Base-by-base conservation (phyloP, 2,113 vertebrate species). In the Aphyosemion australe region DNA sequence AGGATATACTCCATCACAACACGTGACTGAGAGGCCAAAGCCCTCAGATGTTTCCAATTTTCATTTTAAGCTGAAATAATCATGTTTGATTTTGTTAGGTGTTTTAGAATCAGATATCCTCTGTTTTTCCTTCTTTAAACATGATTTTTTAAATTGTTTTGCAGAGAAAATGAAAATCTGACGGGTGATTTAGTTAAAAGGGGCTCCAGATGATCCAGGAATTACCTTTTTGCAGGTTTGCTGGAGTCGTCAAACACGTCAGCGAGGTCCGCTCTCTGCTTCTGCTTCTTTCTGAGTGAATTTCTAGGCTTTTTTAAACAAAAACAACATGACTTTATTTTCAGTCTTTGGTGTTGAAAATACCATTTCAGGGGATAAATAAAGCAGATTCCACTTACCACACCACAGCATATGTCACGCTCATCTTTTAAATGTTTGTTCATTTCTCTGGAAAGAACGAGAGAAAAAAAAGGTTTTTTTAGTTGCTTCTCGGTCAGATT, bases 371-470 rank as follows among this genome's bases (percentile, higher is more conserved):
- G 15, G 12, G 3, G 14, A 41, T 6, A 41, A 19, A 19, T 15
- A 18, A 18, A 11, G 11, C 8, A 47, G 13, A 4, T 11, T 32
- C 13, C 5, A 85, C 89, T 86, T 74, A 93, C 93, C 21, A 88
- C 72, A 32, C 94, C 72, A 34, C 92, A 91, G 84, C 79, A 81
- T 45, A 95, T 88, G 79, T 99, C 95, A 48, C 78, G 84, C 78
- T 98, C 95, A 59, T 97, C 96, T 78, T 89, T 94, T 59, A 99
- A 90, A 71, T 95, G 92, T 70, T 97, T 98, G 89, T 98, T 98
- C 88, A 95, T 97, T 90, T 98, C 96, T 90, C 96, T 99, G 82
- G 3, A 81, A 72, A 56, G 49, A 67, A 48, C 51, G 14, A 58
- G 6, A 58, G 3, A 32, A n/a, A 4, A 34, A 3, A 15, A 34